Evolutionary conservation across 2,113 vertebrate genomes (phyloP).

Genomic region (Lophius piscatorius): DNA sequence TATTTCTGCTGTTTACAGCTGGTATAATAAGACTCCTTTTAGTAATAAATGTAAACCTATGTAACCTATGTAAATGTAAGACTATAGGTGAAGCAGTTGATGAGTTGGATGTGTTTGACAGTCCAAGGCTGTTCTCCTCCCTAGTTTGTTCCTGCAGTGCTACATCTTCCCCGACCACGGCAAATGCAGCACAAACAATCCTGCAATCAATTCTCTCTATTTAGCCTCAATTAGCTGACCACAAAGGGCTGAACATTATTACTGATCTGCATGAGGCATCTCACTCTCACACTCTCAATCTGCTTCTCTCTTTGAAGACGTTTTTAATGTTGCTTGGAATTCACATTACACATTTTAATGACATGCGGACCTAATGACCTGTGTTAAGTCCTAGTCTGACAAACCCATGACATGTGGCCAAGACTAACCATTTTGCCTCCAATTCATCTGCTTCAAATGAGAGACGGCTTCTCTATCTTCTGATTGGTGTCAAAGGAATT

Average conservation of each 20-base stretch:
- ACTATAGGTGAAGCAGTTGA: neutral
- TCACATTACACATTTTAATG: slow-evolving; percentile 41
- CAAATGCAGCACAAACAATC: slow-evolving; percentile 24
- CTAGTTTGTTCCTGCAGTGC: slow-evolving; percentile 15
- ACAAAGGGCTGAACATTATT: slow-evolving; percentile 40
- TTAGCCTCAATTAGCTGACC: slow-evolving; percentile 63
- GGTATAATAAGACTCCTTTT: neutral
- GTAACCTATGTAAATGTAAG: slow-evolving; percentile 22
- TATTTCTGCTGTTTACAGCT: neutral
- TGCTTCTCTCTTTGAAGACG: slow-evolving; percentile 1
- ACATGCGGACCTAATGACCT: slow-evolving; percentile 38
- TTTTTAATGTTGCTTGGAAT: slow-evolving; percentile 22
- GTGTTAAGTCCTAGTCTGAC: slow-evolving; percentile 36
- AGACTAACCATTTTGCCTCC: slow-evolving; percentile 16
- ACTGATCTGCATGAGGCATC: slow-evolving; percentile 22
- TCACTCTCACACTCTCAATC: neutral
- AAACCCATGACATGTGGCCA: slow-evolving; percentile 37
- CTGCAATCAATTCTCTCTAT: slow-evolving; percentile 56
- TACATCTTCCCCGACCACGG: slow-evolving; percentile 10
- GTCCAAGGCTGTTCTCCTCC: slow-evolving; percentile 21
- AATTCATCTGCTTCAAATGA: slow-evolving; percentile 39
- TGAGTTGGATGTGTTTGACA: neutral
- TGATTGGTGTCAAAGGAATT: slow-evolving; percentile 34
- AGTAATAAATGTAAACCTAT: no score
- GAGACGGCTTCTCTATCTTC: slow-evolving; percentile 15